Percentiles rank a stretch among this genome's conserved stretches.
Conservation (phyloP, 2,113 vertebrate genomes). For the Capreolus pygargus region DNA sequence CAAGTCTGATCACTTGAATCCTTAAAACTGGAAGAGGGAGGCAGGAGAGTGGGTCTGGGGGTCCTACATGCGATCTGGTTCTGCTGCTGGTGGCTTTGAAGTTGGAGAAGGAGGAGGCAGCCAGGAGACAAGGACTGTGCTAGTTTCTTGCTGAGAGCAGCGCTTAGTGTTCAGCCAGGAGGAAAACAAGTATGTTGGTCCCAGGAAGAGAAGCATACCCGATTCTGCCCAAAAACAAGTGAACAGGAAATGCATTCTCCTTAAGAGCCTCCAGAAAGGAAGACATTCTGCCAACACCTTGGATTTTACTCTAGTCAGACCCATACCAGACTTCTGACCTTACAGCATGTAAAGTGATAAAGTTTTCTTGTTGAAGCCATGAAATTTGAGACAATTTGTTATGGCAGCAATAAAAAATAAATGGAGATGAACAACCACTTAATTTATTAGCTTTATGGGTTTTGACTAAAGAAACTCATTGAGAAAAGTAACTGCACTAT, state of each 20-base stretch:
- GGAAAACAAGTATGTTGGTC: background rate
- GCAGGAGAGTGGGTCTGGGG: background rate
- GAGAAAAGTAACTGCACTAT: background rate
- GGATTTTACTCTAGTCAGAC: background rate
- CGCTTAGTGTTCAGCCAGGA: background rate
- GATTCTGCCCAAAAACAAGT: background rate
- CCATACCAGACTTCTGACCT: background rate
- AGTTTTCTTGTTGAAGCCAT: background rate
- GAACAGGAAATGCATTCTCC: background rate
- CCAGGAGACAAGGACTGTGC: background rate
- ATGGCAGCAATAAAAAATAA: background rate
- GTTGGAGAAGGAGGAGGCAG: background rate
- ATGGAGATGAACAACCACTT: background rate
- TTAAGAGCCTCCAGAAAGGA: background rate
- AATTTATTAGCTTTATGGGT: background rate
- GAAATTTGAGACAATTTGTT: background rate
- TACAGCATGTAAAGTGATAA: background rate
- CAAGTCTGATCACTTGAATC: background rate
- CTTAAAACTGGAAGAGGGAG: background rate
- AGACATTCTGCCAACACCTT: background rate
- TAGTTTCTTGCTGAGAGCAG: background rate
- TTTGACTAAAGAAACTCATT: background rate
- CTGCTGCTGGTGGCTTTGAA: background rate
- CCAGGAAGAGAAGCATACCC: background rate
- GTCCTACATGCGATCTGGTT: background rate